A percentile compares a stretch with the other conserved stretches of the same genome.
These are phyloP conservation scores for Oikopleura dioica DNA, from an alignment of 23 tunicate genomes.

Conservation along the genomic window DNA sequence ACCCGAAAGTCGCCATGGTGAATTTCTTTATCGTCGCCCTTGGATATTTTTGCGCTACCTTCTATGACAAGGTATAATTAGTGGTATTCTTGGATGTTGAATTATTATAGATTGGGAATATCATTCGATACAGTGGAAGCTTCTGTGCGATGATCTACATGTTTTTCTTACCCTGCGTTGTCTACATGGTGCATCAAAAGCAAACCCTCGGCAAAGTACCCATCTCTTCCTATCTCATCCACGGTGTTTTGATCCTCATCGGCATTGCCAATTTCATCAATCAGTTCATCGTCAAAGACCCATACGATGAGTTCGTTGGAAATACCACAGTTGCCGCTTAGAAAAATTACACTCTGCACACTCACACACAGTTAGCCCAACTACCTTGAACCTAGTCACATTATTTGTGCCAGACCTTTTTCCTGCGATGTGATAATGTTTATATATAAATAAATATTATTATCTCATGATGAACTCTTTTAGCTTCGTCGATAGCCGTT, in stretches of 20 bases:
- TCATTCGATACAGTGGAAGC: background rate
- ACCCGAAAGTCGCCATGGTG: background rate
- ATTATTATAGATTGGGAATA: background rate
- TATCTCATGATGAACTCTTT: too few relatives aligned
- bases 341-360: too few relatives aligned
- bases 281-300: constrained; percentile 44
- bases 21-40: background rate
- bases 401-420: too few relatives aligned
- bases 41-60: background rate
- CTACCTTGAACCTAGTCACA: too few relatives aligned
- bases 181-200: constrained; percentile 21
- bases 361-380: too few relatives aligned
- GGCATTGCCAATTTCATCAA: constrained; percentile 47
- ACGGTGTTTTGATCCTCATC: constrained; percentile 27
- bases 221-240: constrained; percentile 17
- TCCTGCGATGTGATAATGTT: too few relatives aligned
- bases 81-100: background rate
- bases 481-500: too few relatives aligned
- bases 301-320: too few relatives aligned
- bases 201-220: constrained; percentile 15
- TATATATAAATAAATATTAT: too few relatives aligned
- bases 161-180: background rate
- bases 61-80: background rate
- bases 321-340: too few relatives aligned
- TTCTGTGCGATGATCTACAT: background rate